phyloP scores from a whole-genome alignment of 2,888 invertebrate genomes.

The Plusia festucae region DNA sequence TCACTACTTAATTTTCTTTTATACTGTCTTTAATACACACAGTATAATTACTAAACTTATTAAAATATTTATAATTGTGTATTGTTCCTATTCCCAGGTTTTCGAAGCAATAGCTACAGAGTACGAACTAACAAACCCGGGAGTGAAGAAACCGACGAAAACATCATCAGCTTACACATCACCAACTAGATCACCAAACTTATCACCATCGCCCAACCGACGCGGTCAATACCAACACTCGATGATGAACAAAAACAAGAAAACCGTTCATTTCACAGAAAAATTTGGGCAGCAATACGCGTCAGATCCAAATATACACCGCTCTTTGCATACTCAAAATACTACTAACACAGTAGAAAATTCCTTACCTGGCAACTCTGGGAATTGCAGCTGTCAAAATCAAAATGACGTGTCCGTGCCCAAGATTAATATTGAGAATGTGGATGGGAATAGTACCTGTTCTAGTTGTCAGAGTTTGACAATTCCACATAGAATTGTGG shows the following conservation, averaged over 20 bases:
- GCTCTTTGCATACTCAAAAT: slow-evolving; percentile 57
- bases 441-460: slow-evolving; percentile 43
- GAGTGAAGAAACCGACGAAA: slow-evolving; percentile 63
- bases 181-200: slow-evolving; percentile 74
- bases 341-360: slow-evolving; percentile 60
- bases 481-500: slow-evolving; percentile 76
- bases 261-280: slow-evolving; percentile 72
- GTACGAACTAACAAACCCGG: slow-evolving; percentile 79
- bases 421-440: slow-evolving; percentile 64
- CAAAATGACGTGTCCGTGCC: slow-evolving; percentile 55
- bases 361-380: slow-evolving; percentile 61
- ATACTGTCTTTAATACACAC: too few relatives aligned
- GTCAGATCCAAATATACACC: slow-evolving; percentile 81
- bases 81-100: slow-evolving; percentile 67
- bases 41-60: too few relatives aligned
- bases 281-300: slow-evolving; percentile 72
- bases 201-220: slow-evolving; percentile 73
- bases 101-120: slow-evolving; percentile 85
- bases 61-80: background rate
- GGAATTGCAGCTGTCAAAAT: slow-evolving; percentile 63
- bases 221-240: slow-evolving; percentile 81
- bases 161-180: slow-evolving; percentile 74
- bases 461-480: slow-evolving; percentile 60
- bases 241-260: slow-evolving; percentile 74
- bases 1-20: too few relatives aligned